Evolutionary conservation across 2,113 vertebrate genomes (phyloP).

Genomic region (Poecile atricapillus): DNA sequence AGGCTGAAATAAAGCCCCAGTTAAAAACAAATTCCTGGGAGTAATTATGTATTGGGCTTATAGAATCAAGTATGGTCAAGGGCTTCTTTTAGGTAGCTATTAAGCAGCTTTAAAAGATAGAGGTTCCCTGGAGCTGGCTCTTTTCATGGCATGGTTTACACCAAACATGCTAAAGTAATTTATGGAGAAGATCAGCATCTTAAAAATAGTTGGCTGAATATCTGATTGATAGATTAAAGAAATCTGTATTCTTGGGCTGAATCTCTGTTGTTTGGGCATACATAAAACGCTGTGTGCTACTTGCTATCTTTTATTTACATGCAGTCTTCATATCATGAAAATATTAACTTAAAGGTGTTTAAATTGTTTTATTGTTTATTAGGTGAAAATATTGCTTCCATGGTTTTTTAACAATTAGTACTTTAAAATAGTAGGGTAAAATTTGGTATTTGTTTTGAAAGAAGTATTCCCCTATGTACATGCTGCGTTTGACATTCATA

Average conservation of each 20-base stretch:
- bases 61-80: not conserved
- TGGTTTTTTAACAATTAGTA: not conserved
- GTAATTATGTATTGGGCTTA: not conserved
- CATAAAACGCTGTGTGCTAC: not conserved
- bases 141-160: not conserved
- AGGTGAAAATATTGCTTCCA: not conserved
- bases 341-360: not conserved
- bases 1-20: not conserved
- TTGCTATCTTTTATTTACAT: not conserved
- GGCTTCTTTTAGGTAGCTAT: not conserved
- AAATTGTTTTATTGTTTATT: not conserved
- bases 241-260: not conserved
- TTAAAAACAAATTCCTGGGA: not conserved
- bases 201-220: not conserved
- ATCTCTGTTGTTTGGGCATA: not conserved
- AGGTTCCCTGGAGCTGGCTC: not conserved
- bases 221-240: not conserved
- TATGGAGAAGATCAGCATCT: not conserved
- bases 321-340: not conserved
- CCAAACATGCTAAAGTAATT: not conserved
- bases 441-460: not conserved
- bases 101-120: not conserved
- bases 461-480: not conserved
- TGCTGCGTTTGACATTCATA: not conserved
- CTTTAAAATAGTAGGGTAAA: not conserved